phyloP scores from a whole-genome alignment of 2,797 vertebrate genomes.

The Pipistrellus kuhlii region DNA sequence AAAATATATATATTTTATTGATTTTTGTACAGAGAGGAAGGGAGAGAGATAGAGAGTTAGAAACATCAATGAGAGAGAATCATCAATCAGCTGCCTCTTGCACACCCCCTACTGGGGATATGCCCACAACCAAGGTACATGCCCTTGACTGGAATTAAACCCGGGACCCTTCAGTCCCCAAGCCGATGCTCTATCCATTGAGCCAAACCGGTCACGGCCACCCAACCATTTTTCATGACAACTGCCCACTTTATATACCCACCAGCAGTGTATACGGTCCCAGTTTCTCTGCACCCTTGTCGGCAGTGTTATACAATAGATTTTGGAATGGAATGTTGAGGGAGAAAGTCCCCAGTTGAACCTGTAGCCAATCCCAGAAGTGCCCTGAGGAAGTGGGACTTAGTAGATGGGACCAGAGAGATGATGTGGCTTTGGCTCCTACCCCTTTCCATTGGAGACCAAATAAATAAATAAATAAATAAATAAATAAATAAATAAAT shows the following conservation, averaged over 20 bases:
- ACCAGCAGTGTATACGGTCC: neutral
- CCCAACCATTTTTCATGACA: neutral
- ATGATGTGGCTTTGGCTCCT: neutral
- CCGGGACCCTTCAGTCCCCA: too few relatives aligned
- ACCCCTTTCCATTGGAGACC: neutral
- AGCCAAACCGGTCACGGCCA: too few relatives aligned
- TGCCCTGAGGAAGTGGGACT: neutral
- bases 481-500: neutral
- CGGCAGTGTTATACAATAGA: neutral
- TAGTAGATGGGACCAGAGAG: neutral
- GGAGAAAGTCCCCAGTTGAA: neutral
- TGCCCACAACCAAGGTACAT: too few relatives aligned
- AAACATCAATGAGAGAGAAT: too few relatives aligned
- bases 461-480: neutral
- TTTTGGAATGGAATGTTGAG: neutral
- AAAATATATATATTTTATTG: too few relatives aligned
- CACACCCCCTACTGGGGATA: too few relatives aligned
- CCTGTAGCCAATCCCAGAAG: neutral
- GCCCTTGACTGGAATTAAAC: too few relatives aligned
- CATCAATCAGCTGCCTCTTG: too few relatives aligned
- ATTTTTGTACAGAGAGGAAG: too few relatives aligned
- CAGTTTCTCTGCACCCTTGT: neutral
- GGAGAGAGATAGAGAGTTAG: too few relatives aligned
- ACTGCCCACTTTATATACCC: neutral
- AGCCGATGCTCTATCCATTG: too few relatives aligned